Base-by-base conservation (phyloP, 1,140 invertebrate genomes). In the Papilio polytes region DNA sequence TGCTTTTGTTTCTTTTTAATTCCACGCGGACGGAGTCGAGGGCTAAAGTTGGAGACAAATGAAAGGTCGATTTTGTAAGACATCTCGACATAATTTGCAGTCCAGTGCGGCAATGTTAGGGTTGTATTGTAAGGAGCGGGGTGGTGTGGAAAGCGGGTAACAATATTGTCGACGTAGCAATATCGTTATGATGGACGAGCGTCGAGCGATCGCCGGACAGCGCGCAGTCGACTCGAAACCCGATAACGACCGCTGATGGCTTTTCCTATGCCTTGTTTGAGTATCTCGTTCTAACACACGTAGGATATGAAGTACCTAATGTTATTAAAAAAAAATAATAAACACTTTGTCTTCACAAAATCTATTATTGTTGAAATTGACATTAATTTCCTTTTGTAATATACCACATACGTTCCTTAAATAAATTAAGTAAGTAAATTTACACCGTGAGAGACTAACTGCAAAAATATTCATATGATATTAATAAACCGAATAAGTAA, bases 151-250 rank as follows among this genome's bases (percentile, higher is more conserved):
- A 81, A 51, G 87, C 89, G 87, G 87, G 85, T 85, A 82, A 93
- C 91, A 94, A 93, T 93, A 94, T 94, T 92, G 91, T 94, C 85
- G 87, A 86, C 92, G 92, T 92, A 91, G 90, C 85, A 91, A 91
- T 92, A 90, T 88, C 86, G 89, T 92, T 93, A 94, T 94, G 93
- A 94, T 94, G 91, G 91, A 94, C 92, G 92, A 92, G 87, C 88
- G 83, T 79, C 80, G 83, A 26, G 85, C 83, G 83, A 26, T 86
- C 83, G 85, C 77, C 87, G 92, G 91, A 91, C 92, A 92, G 91
- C 85, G 90, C 83, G 89, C 93, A 94, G 89, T 92, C 88, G 91
- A 92, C 86, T 89, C 82, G 92, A 94, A 94, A 94, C 88, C 36
- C 79, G 93, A 94, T 94, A 94, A 94, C 85, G 76, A 20, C 18